These are phyloP conservation scores for Cryptotis parvus DNA, from an alignment of 2,113 vertebrate species.

Conservation along the genomic window DNA sequence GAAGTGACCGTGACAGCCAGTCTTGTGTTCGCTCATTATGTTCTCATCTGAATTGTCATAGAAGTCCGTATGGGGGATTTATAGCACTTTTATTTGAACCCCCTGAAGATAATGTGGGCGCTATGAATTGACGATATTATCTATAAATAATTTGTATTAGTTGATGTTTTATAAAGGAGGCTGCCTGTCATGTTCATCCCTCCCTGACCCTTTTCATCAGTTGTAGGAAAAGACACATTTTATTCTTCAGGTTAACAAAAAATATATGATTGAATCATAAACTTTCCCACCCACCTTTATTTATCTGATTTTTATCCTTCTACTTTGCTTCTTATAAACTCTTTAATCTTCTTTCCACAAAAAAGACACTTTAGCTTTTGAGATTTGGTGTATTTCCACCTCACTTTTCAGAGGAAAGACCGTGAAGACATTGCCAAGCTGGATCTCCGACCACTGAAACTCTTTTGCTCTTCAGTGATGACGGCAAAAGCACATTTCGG, in stretches of 20 bases:
- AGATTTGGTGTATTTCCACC: background rate
- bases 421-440: background rate
- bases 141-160: background rate
- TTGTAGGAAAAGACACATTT: background rate
- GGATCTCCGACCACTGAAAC: background rate
- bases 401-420: background rate
- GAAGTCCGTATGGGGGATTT: background rate
- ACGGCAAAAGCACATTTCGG: background rate
- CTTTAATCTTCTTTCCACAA: constrained; percentile 21
- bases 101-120: background rate
- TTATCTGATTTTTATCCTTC: constrained; percentile 15
- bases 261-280: constrained; percentile 26
- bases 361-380: background rate
- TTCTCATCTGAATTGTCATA: background rate
- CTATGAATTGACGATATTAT: constrained; percentile 18
- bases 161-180: background rate
- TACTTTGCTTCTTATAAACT: constrained; percentile 47
- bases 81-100: background rate
- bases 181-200: background rate
- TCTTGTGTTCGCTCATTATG: background rate
- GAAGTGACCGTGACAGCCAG: background rate
- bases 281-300: constrained; percentile 36
- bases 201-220: background rate
- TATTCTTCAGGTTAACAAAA: constrained; percentile 29
- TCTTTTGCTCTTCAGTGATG: background rate